A percentile compares a stretch with the other conserved stretches of the same genome.
phyloP scores from a whole-genome alignment of 2,888 invertebrate genomes.

The Zootermopsis nevadensis region DNA sequence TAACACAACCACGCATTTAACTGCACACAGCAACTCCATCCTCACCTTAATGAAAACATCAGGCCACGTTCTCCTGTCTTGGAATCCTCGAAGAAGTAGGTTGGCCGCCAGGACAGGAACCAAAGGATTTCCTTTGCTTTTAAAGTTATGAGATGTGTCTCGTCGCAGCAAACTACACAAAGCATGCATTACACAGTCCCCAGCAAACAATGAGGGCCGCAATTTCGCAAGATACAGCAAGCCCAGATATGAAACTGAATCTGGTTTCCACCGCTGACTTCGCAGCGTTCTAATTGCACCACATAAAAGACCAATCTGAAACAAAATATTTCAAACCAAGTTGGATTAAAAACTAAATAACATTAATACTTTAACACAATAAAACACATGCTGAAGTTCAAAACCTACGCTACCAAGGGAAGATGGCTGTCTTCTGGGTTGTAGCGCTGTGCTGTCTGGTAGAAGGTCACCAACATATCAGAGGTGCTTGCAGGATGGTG shows the following conservation, averaged over 20 bases:
- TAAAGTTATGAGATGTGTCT: conserved; percentile 76
- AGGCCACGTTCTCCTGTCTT: conserved; percentile 89
- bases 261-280: conserved; percentile 84
- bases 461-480: too few relatives aligned
- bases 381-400: too few relatives aligned
- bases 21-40: background rate
- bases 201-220: conserved; percentile 79
- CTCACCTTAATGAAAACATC: conserved; percentile 87
- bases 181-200: conserved; percentile 80
- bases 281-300: conserved; percentile 87
- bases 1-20: too few relatives aligned
- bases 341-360: too few relatives aligned
- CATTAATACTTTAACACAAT: too few relatives aligned
- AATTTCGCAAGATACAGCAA: conserved; percentile 85
- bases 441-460: too few relatives aligned
- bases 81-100: conserved; percentile 82
- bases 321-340: conserved; percentile 51
- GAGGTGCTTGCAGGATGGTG: too few relatives aligned
- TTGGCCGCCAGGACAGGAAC: conserved; percentile 87
- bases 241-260: conserved; percentile 80
- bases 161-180: conserved; percentile 84
- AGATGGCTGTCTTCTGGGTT: too few relatives aligned
- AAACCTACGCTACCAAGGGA: too few relatives aligned
- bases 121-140: conserved; percentile 83
- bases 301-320: conserved; percentile 79